phyloP scores from a whole-genome alignment of 2,797 vertebrate species.

The Sebastes dallii region DNA sequence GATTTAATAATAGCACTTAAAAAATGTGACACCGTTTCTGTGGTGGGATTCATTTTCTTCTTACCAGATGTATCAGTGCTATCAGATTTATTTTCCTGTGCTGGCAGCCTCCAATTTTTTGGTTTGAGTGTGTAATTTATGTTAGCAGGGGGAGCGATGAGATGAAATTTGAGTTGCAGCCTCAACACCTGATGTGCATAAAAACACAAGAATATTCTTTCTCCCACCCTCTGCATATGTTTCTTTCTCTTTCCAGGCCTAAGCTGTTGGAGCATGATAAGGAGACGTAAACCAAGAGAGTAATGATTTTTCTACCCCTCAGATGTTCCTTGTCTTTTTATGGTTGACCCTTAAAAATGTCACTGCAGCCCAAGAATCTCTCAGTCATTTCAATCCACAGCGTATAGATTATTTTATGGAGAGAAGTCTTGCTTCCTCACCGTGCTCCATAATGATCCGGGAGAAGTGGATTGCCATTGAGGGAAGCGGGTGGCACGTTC shows the following conservation, averaged over 20 bases:
- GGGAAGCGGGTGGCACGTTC: constrained; percentile 21
- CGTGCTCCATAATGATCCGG: constrained; percentile 7
- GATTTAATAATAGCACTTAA: constrained; percentile 10
- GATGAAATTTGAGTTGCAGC: constrained; percentile 42
- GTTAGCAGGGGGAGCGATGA: constrained; percentile 19
- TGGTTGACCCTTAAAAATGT: constrained; percentile 66
- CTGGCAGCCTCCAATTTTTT: constrained; percentile 5
- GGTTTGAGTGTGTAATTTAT: constrained; percentile 35
- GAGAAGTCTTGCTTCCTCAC: constrained; percentile 25
- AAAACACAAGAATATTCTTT: constrained; percentile 33
- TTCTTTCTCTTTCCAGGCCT: constrained; percentile 28
- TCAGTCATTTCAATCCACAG: constrained; percentile 36
- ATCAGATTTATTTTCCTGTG: constrained; percentile 27
- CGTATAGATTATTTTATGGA: constrained; percentile 52
- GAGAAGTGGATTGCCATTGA: constrained; percentile 23
- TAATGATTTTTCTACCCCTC: constrained; percentile 60
- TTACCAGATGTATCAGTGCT: constrained; percentile 1
- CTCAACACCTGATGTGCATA: constrained; percentile 36
- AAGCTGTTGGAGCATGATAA: constrained; percentile 67
- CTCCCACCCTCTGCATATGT: not conserved
- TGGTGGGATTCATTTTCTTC: not conserved
- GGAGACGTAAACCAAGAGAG: constrained; percentile 43
- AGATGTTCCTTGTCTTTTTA: constrained; percentile 46
- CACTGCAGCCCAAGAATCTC: constrained; percentile 51
- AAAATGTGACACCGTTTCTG: not conserved